Conservation (phyloP, 2,113 vertebrate genomes). For the Podilymbus podiceps region DNA sequence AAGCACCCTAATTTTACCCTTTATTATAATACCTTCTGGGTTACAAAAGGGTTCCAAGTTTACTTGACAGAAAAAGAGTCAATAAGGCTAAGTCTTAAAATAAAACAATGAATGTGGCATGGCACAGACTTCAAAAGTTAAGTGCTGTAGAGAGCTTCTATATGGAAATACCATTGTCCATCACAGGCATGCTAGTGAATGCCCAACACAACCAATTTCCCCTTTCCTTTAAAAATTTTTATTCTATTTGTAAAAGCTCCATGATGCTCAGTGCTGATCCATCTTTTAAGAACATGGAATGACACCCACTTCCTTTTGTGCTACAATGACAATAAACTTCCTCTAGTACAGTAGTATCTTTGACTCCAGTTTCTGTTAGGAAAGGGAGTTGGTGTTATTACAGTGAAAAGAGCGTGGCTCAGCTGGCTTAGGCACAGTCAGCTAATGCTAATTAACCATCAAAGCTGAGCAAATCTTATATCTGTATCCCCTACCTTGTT, state of each 20-base stretch:
- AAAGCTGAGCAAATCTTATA: not conserved
- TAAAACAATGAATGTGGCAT: not conserved
- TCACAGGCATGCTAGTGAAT: not conserved
- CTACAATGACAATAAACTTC: constrained; percentile 51
- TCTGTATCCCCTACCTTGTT: not conserved
- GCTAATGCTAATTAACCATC: constrained; percentile 1
- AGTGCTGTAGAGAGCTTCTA: not conserved
- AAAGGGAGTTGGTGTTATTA: constrained; percentile 9
- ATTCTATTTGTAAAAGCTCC: constrained; percentile 6
- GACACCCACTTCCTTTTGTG: constrained; percentile 50
- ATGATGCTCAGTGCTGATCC: not conserved
- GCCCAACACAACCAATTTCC: not conserved
- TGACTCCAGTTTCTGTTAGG: constrained; percentile 30
- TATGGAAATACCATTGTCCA: not conserved
- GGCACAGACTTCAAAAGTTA: not conserved
- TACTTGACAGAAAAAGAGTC: not conserved
- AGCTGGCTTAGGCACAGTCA: not conserved
- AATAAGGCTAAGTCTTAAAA: not conserved
- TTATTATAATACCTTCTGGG: not conserved
- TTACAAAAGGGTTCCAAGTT: not conserved
- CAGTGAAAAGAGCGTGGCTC: not conserved
- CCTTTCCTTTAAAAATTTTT: not conserved
- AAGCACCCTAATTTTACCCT: not conserved
- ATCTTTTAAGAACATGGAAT: constrained; percentile 46
- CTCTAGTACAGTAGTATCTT: not conserved